A percentile compares a stretch with the other conserved stretches of the same genome.
Evolutionary conservation across 2,113 vertebrate species (phyloP).

Genomic region (Rana temporaria): DNA sequence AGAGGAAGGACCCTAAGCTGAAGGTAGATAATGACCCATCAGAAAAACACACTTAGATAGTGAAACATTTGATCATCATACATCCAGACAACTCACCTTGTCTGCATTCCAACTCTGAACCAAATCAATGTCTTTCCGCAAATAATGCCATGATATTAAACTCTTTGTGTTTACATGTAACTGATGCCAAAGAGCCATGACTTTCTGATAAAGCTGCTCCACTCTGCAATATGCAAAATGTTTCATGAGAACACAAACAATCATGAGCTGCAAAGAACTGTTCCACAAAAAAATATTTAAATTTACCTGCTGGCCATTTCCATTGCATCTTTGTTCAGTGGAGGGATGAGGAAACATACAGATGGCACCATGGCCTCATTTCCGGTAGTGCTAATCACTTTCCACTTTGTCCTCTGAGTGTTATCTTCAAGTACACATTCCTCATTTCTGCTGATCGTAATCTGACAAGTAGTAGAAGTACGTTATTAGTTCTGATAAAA

Average conservation of each 20-base stretch:
- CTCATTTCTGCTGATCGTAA: slow-evolving; percentile 90
- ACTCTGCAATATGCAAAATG: slow-evolving; percentile 70
- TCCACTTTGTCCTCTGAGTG: slow-evolving; percentile 96
- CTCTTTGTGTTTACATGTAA: slow-evolving; percentile 96
- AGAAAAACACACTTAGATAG: neutral
- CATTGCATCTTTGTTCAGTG: slow-evolving; percentile 91
- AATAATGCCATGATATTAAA: slow-evolving; percentile 94
- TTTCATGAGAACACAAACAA: neutral
- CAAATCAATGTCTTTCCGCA: slow-evolving; percentile 85
- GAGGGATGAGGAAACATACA: slow-evolving; percentile 91
- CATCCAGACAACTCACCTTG: slow-evolving; percentile 71
- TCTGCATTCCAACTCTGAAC: slow-evolving; percentile 89
- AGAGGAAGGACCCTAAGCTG: slow-evolving; percentile 83
- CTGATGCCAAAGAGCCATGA: slow-evolving; percentile 97
- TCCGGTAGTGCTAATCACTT: slow-evolving; percentile 94
- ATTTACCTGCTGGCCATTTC: slow-evolving; percentile 88
- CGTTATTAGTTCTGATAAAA: neutral
- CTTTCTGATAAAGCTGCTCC: slow-evolving; percentile 96
- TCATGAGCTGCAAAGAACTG: neutral
- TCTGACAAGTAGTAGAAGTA: slow-evolving; percentile 71
- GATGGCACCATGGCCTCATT: slow-evolving; percentile 98
- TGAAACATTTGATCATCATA: neutral
- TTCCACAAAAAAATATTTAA: neutral
- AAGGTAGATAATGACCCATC: neutral
- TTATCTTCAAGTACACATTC: slow-evolving; percentile 98